These are phyloP conservation scores for Cyclura pinguis DNA, from an alignment of 2,797 vertebrate species.

Conservation along the genomic window DNA sequence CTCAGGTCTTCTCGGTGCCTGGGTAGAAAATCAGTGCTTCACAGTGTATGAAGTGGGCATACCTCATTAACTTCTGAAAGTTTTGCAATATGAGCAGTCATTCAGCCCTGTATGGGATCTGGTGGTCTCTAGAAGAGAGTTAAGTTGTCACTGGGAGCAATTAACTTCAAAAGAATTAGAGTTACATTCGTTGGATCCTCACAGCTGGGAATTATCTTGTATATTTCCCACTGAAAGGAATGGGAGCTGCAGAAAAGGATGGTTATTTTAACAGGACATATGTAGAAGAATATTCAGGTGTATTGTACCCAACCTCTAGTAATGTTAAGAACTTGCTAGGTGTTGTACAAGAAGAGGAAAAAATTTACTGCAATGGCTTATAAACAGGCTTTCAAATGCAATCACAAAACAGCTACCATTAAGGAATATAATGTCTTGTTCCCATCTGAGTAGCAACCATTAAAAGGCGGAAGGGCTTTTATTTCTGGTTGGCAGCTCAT, in stretches of 20 bases:
- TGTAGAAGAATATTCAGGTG: neutral
- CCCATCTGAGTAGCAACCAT: neutral
- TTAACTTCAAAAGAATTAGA: neutral
- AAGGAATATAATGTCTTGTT: conserved; percentile 11
- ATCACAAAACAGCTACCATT: conserved; percentile 9
- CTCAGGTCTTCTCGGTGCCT: neutral
- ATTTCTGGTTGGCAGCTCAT: conserved; percentile 12
- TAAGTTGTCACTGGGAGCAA: neutral
- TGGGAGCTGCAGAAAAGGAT: neutral
- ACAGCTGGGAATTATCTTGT: neutral
- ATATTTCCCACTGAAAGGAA: neutral
- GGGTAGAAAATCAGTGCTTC: neutral
- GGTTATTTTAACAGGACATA: neutral
- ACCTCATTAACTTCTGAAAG: neutral
- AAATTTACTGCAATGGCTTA: neutral
- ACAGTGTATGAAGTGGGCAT: neutral
- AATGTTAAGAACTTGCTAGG: neutral
- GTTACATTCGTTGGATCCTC: neutral
- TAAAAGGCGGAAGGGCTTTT: conserved; percentile 11
- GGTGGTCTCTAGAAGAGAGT: neutral
- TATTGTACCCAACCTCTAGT: neutral
- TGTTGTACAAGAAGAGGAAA: neutral
- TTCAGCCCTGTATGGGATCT: neutral
- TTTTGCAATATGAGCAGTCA: neutral
- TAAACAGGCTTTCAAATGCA: conserved; percentile 12